Base-by-base conservation (phyloP, 30 jellyfish, hydroid and myxozoan species). In the Aurelia coerulea region DNA sequence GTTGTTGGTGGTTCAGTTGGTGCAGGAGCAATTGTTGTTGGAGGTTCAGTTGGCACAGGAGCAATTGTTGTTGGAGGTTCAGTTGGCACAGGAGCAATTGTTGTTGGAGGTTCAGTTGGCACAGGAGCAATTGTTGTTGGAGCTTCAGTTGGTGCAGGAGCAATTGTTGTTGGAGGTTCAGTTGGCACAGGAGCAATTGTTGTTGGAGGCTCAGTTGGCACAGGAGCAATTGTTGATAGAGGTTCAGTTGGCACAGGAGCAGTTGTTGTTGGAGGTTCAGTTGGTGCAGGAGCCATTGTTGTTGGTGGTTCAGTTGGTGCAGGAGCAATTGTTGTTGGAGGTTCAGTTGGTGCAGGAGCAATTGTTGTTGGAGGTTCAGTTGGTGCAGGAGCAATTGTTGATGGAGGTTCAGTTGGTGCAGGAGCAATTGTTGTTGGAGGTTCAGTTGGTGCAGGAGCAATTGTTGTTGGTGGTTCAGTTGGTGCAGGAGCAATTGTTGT, bases 101-200 rank as follows among this genome's bases (percentile, higher is more conserved):
- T 63, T 37, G 62, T 39, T 19, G 46, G 15, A 9, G 78, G 78
- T 53, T 63, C 42, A 1, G 33, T n/a, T 41, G 32, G 69, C 6
- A 17, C 70, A 13, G 65, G 34, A 41, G 77, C 75, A 53, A 52
- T 17, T 9, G 10, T 42, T 14, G 51, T 56, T 33, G 78, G 79
- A 3, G 56, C 4, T 17, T 54, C 70, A 9, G 79, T 14, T 72
- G 19, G 77, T 59, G 52, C 75, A 29, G 49, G 23, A 0, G 60
- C 73, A 14, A 31, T 58, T 83, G 92, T 42, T 1, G 84, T 37
- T 23, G 74, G 83, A 51, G 52, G 31, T 19, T 39, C 52, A 15
- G 62, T 10, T 16, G 56, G 18, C 4, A 52, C 74, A 34, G 33
- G 53, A 3, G 65, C 58, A 11, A 33, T 10, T 51, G 84, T 56